Conservation (phyloP, 2,888 invertebrate genomes). For the Congeria kusceri region DNA sequence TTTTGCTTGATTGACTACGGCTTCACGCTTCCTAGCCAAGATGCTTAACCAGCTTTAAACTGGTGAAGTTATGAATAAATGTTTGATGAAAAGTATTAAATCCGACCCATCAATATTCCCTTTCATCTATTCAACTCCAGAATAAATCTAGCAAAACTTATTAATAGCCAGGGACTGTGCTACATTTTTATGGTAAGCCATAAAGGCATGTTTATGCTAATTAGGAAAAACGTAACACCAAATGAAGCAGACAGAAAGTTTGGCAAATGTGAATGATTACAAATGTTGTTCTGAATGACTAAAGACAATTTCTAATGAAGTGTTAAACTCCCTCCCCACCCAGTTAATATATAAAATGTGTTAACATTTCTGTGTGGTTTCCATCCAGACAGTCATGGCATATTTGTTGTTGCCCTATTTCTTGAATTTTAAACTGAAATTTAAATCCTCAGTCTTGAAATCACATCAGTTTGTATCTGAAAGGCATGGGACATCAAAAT, state of each 20-base stretch:
- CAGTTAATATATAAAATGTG: constrained; percentile 8
- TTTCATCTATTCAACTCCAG: constrained; percentile 5
- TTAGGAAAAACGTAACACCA: constrained; percentile 11
- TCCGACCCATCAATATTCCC: not conserved
- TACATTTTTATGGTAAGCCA: not conserved
- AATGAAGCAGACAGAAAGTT: constrained; percentile 38
- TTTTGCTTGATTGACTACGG: not conserved
- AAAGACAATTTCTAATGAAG: constrained; percentile 35
- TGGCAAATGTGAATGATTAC: constrained; percentile 28
- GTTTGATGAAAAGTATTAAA: constrained; percentile 4
- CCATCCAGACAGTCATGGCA: not conserved
- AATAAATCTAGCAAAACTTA: constrained; percentile 6
- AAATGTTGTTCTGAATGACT: constrained; percentile 29
- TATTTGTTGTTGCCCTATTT: too few relatives aligned
- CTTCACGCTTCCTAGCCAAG: not conserved
- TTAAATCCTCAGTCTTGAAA: too few relatives aligned
- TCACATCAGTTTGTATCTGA: too few relatives aligned
- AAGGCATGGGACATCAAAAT: too few relatives aligned
- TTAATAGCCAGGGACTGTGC: not conserved
- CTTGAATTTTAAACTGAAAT: too few relatives aligned
- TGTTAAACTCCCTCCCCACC: constrained; percentile 37
- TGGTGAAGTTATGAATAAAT: constrained; percentile 6
- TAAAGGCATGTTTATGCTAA: constrained; percentile 11
- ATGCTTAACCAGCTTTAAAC: constrained; percentile 1
- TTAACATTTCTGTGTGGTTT: not conserved